Conservation (phyloP, 2,113 vertebrate species). For the Carollia perspicillata region DNA sequence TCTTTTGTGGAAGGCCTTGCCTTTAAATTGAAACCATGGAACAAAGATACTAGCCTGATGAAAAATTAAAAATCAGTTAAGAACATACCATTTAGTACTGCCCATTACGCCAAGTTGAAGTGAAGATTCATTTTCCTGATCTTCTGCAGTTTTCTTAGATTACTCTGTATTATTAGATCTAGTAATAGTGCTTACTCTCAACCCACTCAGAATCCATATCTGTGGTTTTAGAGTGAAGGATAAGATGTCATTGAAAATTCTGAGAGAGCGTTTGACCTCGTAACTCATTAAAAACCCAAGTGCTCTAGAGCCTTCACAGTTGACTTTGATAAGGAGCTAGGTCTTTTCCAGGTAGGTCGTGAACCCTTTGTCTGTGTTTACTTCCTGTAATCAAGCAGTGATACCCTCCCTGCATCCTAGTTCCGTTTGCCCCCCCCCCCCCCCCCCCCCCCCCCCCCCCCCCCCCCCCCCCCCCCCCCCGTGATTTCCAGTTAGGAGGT, state of each 20-base stretch:
- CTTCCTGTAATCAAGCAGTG: background rate
- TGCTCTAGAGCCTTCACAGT: background rate
- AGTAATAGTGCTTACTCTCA: background rate
- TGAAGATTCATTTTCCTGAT: background rate
- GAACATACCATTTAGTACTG: background rate
- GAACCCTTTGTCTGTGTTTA: background rate
- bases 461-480: too few relatives aligned
- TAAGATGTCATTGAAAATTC: background rate
- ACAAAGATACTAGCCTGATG: background rate
- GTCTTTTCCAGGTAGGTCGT: background rate
- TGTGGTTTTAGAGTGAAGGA: background rate
- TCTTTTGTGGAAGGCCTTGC: background rate
- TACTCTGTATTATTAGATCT: conserved; percentile 39
- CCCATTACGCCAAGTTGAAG: background rate
- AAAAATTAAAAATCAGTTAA: background rate
- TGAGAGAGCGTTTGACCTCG: background rate
- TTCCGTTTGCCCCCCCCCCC: background rate
- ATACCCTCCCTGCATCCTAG: background rate
- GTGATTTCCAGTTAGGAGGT: background rate
- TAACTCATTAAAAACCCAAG: background rate
- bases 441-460: too few relatives aligned
- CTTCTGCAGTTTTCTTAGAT: background rate
- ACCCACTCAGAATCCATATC: background rate
- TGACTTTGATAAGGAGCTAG: conserved; percentile 11
- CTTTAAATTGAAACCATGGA: conserved; percentile 12